Percentiles rank a stretch among this genome's conserved stretches.
Conservation (phyloP, 2,113 vertebrate species). For the Oryctolagus cuniculus region DNA sequence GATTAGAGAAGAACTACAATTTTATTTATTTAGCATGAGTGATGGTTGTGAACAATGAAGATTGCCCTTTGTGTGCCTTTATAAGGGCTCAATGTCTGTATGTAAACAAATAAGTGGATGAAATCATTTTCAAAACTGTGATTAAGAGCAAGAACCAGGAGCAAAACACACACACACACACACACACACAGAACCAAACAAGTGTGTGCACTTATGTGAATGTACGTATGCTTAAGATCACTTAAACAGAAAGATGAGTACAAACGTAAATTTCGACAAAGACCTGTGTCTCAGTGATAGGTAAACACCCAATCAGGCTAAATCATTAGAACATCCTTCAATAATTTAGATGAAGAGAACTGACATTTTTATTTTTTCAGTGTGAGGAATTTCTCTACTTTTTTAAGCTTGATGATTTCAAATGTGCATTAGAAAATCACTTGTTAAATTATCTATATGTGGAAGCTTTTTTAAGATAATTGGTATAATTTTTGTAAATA, state of each 20-base stretch:
- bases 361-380: too few species aligned
- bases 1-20: not conserved
- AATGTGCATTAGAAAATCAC: too few species aligned
- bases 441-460: too few species aligned
- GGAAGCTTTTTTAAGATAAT: too few species aligned
- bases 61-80: not conserved
- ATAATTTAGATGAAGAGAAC: not conserved
- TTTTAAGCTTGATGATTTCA: too few species aligned
- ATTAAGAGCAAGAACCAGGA: not conserved
- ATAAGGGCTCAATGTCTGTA: not conserved
- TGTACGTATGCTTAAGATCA: not conserved
- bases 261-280: not conserved
- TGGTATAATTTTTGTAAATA: too few species aligned
- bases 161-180: not conserved
- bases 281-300: not conserved
- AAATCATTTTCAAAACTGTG: not conserved
- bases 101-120: not conserved
- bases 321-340: not conserved
- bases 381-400: too few species aligned
- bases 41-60: not conserved
- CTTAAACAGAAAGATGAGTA: not conserved
- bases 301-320: not conserved
- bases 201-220: not conserved
- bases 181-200: not conserved
- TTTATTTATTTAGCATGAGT: not conserved